Evolutionary conservation across 2,113 vertebrate genomes (phyloP).

Genomic region (Australoheros scitulus): DNA sequence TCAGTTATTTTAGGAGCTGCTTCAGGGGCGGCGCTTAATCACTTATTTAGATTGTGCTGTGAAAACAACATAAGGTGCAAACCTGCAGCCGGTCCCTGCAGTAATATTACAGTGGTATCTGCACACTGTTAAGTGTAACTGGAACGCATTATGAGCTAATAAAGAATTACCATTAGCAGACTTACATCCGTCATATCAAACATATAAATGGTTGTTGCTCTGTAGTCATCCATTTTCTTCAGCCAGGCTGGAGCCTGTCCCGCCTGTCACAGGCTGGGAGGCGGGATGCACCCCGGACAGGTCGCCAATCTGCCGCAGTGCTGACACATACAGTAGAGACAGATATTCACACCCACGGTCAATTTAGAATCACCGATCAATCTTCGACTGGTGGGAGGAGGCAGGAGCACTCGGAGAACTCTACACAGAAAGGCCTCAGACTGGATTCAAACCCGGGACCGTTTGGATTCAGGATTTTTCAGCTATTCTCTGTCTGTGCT

Average conservation of each 20-base stretch:
- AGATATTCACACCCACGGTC: neutral
- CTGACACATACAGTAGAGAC: neutral
- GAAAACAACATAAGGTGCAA: neutral
- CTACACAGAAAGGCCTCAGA: neutral
- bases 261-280: too few relatives aligned
- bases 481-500: neutral
- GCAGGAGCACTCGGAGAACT: neutral
- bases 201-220: neutral
- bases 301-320: neutral
- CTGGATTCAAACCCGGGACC: neutral
- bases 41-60: neutral
- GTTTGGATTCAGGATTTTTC: too few relatives aligned
- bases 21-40: neutral
- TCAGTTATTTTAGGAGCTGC: neutral
- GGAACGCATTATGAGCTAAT: neutral
- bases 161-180: constrained; percentile 8
- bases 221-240: fast-evolving
- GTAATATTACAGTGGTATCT: too few relatives aligned
- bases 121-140: neutral
- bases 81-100: neutral
- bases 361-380: neutral
- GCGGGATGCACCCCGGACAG: neutral
- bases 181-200: neutral
- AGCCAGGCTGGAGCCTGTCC: neutral
- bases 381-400: neutral